phyloP scores from a whole-genome alignment of 2,888 invertebrate genomes.

The Heterodera filipjevi region DNA sequence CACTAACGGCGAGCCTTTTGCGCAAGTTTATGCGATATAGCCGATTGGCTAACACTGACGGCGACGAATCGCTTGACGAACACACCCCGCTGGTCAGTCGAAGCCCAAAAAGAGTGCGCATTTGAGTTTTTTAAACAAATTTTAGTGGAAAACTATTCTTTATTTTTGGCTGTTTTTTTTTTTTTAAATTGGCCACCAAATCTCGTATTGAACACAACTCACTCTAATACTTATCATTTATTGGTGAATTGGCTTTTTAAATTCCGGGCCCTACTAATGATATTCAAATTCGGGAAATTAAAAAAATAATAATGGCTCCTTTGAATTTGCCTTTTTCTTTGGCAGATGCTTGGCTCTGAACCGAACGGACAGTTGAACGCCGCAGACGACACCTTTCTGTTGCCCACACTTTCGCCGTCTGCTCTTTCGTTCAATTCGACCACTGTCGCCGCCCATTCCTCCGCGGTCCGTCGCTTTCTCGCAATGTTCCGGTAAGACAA shows the following conservation, averaged over 20 bases:
- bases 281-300: too few species aligned
- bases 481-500: constrained; percentile 37
- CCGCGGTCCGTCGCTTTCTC: constrained; percentile 27
- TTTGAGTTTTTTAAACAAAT: too few species aligned
- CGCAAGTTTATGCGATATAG: constrained; percentile 52
- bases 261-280: too few species aligned
- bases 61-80: constrained; percentile 40
- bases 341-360: constrained; percentile 23
- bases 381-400: constrained; percentile 60
- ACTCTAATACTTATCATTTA: too few species aligned
- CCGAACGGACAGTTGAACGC: constrained; percentile 43
- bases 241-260: too few species aligned
- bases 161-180: too few species aligned
- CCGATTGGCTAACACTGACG: constrained; percentile 50
- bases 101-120: neutral
- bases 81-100: constrained; percentile 37
- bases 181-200: neutral
- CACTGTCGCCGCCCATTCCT: constrained; percentile 24
- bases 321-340: neutral
- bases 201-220: too few species aligned
- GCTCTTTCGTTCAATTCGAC: constrained; percentile 25
- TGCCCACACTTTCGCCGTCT: constrained; percentile 55
- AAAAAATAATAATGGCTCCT: too few species aligned
- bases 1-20: constrained; percentile 11
- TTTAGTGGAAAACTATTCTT: too few species aligned